Percentiles rank a stretch among this genome's conserved stretches.
These are phyloP conservation scores for Odontocerum albicorne DNA, from an alignment of 2,888 invertebrate species.

Conservation along the genomic window DNA sequence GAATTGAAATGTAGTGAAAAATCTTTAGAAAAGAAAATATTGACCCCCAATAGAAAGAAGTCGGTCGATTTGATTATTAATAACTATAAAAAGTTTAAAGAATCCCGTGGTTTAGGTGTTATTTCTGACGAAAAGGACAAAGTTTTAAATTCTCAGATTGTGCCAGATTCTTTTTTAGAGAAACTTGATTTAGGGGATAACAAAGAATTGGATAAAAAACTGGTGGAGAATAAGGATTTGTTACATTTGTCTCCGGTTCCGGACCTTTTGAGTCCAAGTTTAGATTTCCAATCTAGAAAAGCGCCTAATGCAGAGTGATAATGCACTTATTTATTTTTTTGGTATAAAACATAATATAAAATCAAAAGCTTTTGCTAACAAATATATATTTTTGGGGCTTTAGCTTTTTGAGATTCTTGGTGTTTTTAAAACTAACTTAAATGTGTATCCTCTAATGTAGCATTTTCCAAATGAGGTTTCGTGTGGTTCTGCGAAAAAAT, in stretches of 20 bases:
- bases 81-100: slow-evolving; percentile 24
- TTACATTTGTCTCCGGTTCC: slow-evolving; percentile 12
- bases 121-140: slow-evolving; percentile 1
- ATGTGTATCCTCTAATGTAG: no score
- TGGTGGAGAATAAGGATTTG: neutral
- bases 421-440: no score
- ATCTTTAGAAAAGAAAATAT: no score
- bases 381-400: no score
- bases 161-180: slow-evolving; percentile 22
- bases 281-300: slow-evolving; percentile 6
- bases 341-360: no score
- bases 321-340: no score
- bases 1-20: slow-evolving; percentile 1
- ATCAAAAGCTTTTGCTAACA: no score
- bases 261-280: slow-evolving; percentile 17
- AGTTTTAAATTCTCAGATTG: neutral
- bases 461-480: no score
- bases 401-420: no score
- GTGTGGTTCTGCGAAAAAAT: no score
- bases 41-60: slow-evolving; percentile 6
- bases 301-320: no score
- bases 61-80: slow-evolving; percentile 9
- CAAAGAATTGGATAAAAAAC: slow-evolving; percentile 2
- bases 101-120: slow-evolving; percentile 11
- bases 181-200: slow-evolving; percentile 12